phyloP scores from a whole-genome alignment of 1,140 invertebrate genomes.

The Chymomyza costata region DNA sequence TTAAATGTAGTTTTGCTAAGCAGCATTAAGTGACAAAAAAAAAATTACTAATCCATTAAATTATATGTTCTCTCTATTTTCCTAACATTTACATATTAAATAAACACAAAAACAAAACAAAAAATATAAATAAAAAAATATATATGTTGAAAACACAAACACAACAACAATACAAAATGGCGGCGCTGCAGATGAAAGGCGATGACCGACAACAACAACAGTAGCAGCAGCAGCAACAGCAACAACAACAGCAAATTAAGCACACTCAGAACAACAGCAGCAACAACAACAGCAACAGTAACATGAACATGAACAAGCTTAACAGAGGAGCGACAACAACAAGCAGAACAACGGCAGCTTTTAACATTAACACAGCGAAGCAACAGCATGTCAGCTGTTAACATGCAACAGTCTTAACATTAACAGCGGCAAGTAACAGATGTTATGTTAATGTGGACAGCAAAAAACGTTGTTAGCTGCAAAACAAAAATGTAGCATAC shows the following conservation, averaged over 20 bases:
- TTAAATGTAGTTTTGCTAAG: constrained; percentile 30
- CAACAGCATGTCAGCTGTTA: too few relatives aligned
- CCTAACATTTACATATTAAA: constrained; percentile 6
- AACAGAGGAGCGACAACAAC: constrained; percentile 2
- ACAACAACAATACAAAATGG: too few relatives aligned
- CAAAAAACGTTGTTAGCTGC: too few relatives aligned
- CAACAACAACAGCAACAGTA: constrained; percentile 15
- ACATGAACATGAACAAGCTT: constrained; percentile 2
- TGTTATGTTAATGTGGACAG: neutral
- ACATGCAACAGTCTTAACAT: too few relatives aligned
- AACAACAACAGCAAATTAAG: constrained; percentile 4
- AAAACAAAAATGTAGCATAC: too few relatives aligned
- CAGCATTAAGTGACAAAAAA: neutral
- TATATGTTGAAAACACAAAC: constrained; percentile 9
- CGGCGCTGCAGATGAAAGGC: constrained; percentile 48
- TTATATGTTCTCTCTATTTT: too few relatives aligned
- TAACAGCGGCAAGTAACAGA: constrained; percentile 1
- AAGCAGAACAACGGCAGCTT: constrained; percentile 1
- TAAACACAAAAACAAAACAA: constrained; percentile 7
- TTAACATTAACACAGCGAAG: constrained; percentile 1
- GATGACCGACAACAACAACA: constrained; percentile 49
- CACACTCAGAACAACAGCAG: constrained; percentile 13
- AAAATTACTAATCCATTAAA: too few relatives aligned
- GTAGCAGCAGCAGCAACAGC: constrained; percentile 11
- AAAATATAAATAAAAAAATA: constrained; percentile 7